Percentiles rank a stretch among this genome's conserved stretches.
Evolutionary conservation across 2,888 invertebrate genomes (phyloP).

Genomic region (Ischnura elegans): DNA sequence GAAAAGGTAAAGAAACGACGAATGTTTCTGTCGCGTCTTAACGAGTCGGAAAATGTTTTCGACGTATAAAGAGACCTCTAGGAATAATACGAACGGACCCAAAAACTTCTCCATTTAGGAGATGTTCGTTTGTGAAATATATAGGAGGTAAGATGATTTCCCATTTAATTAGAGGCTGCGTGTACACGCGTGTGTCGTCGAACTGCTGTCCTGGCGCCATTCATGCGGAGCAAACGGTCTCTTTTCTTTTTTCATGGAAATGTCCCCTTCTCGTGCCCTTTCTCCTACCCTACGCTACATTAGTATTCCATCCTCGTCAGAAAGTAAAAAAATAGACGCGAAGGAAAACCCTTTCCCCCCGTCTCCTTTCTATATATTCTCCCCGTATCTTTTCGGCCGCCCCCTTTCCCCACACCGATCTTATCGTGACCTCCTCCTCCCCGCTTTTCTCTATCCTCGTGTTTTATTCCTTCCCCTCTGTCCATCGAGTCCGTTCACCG

Average conservation of each 20-base stretch:
- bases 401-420: neutral
- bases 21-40: too few species aligned
- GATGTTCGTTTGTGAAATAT: neutral
- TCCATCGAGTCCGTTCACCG: neutral
- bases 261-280: neutral
- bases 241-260: constrained; percentile 8
- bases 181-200: neutral
- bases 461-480: constrained; percentile 2
- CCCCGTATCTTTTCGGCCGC: neutral
- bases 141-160: neutral
- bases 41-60: too few species aligned
- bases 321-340: neutral
- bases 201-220: neutral
- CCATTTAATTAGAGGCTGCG: constrained; percentile 19
- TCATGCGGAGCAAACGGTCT: neutral
- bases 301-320: constrained; percentile 21
- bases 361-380: neutral
- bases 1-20: too few species aligned
- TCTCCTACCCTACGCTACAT: neutral
- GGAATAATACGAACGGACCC: neutral
- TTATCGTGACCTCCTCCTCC: constrained; percentile 29
- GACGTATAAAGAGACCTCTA: neutral
- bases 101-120: neutral
- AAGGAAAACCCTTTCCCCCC: neutral
- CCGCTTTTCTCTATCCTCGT: neutral